Conservation (phyloP, 2,797 vertebrate species). For the Anguilla megastoma region DNA sequence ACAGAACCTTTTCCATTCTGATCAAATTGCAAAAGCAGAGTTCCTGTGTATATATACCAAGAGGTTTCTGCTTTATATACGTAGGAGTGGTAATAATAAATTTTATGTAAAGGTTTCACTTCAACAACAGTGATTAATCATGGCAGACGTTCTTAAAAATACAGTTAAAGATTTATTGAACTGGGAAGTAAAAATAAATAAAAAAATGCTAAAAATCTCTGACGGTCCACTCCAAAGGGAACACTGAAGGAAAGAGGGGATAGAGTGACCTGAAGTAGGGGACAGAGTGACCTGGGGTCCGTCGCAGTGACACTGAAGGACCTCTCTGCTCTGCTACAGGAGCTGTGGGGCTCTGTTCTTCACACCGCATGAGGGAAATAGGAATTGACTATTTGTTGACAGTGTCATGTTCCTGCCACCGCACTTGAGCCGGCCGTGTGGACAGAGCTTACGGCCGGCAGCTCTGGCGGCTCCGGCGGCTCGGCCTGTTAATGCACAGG, state of each 20-base stretch:
- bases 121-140: not conserved
- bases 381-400: conserved; percentile 63
- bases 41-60: not conserved
- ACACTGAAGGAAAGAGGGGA: conserved; percentile 27
- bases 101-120: not conserved
- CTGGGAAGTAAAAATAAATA: not conserved
- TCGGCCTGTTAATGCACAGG: conserved; percentile 47
- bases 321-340: conserved; percentile 46
- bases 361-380: conserved; percentile 52
- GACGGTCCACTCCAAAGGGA: not conserved
- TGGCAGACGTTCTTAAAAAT: not conserved
- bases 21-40: not conserved
- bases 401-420: conserved; percentile 56
- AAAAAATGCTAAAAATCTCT: not conserved
- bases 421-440: conserved; percentile 48
- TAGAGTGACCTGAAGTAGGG: conserved; percentile 28
- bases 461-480: conserved; percentile 34
- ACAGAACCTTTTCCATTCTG: not conserved
- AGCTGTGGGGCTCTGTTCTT: conserved; percentile 43
- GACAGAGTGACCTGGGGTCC: conserved; percentile 31
- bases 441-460: conserved; percentile 52
- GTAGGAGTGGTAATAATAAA: not conserved
- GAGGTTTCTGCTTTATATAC: not conserved
- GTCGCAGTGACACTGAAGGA: conserved; percentile 34
- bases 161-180: not conserved